Conservation (phyloP, 2,888 invertebrate species). For the Chymomyza amoena region DNA sequence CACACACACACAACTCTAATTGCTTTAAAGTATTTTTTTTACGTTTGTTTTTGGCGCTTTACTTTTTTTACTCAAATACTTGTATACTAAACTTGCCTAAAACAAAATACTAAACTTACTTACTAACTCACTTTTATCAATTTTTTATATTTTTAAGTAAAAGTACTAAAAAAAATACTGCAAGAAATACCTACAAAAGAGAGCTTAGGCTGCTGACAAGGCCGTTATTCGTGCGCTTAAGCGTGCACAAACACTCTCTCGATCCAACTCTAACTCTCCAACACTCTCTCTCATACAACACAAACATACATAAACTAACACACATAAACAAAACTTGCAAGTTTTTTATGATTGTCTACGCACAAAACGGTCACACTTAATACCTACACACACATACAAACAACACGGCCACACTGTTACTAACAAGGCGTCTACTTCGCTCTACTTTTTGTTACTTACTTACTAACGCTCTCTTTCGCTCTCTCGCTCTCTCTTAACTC, state of each 20-base stretch:
- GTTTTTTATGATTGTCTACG: neutral
- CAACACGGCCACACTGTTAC: neutral
- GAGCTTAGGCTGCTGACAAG: neutral
- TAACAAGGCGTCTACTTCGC: neutral
- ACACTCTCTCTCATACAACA: conserved; percentile 12
- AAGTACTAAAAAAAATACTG: neutral
- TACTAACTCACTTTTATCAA: conserved; percentile 42
- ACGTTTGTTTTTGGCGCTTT: conserved; percentile 43
- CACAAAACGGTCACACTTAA: neutral
- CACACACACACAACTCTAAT: conserved; percentile 15
- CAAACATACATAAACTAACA: neutral
- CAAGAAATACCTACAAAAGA: neutral
- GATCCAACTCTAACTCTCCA: neutral
- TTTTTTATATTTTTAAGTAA: conserved; percentile 25
- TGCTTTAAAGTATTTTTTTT: conserved; percentile 43
- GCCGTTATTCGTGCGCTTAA: neutral
- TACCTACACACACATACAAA: neutral
- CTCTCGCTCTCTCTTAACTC: conserved; percentile 34
- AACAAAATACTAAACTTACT: conserved; percentile 25
- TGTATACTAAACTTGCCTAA: neutral
- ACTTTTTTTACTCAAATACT: conserved; percentile 42
- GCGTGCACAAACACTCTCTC: conserved; percentile 1
- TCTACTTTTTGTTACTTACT: neutral
- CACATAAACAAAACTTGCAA: neutral
- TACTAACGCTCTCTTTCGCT: conserved; percentile 29